Base-by-base conservation (phyloP, 2,888 invertebrate species). In the Brenthis ino region DNA sequence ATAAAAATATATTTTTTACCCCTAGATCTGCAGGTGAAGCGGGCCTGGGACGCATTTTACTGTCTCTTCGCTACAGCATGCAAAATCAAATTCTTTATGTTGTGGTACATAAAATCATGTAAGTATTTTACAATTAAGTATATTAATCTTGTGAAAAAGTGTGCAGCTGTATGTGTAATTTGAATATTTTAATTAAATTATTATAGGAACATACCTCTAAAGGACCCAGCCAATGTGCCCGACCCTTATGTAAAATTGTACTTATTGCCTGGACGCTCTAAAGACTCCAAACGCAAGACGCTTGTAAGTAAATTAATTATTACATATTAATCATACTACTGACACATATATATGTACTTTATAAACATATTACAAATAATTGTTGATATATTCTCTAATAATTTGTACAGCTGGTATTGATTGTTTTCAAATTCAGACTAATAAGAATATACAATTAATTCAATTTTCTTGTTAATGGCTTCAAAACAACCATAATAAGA, bases 181-280 rank as follows among this genome's bases (percentile, higher is more conserved):
- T 37, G 24, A 13, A 13, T 43, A 6, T 43, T 16, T 63, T 67
- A 3, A 20, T 13, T 66, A 37, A 3, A 20, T 13, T 66, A 37
- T 63, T 70, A 57, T 83, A 96, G 96, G 79, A 96, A 97, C 86
- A 94, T 98, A 79, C 97, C 97, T 1, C 88, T 95, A 56, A 96
- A 96, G 79, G 97, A 97, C 84, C 96, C 96, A 1, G 94, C 94
- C 73, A 97, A 96, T 83, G 95, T 97, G 79, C 98, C 98, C 1
- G 98, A 98, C 89, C 97, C 98, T 0, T 98, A 98, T 82, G 97
- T 98, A 0, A 98, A 98, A 84, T 85, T 98, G 43, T 97, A 98
- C 84, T 91, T 98, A 74, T 90, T 98, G 71, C 98, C 98, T 0
- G 97, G 97, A 67, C 95, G 97, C 67, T 94, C 96, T 58, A 97